Evolutionary conservation across 2,888 invertebrate genomes (phyloP), one percentile per base, ranked within the genome.

Genomic region (Trachelus iudaicus): DNA sequence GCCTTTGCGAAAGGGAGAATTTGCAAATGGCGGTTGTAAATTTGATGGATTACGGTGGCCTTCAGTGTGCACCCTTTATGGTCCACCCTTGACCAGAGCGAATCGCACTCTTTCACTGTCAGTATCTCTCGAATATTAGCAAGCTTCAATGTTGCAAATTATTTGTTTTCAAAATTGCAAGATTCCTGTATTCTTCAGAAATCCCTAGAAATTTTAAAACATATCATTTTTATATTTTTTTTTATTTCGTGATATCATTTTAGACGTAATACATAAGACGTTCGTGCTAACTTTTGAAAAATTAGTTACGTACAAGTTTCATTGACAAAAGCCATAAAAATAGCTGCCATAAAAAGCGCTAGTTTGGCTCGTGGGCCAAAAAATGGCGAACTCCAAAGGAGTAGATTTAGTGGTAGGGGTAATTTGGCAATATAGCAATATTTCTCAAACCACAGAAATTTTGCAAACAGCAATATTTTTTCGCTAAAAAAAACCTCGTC

Each of bases 1-100:
- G 87, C 88, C 89, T 88, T 88, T 89, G 88, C 85, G 80, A 84
- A 85, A 83, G 85, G 83, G 81, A 84, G 79, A 85, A 86, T 89
- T 89, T 88, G 88, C 89, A 87, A 90, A 86, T 82, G 83, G 83
- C 79, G 78, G 87, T 87, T 83, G 86, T 90, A 90, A 91, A 90
- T 79, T 86, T 89, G 87, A 88, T 85, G 85, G 83, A 89, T 87
- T 84, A 83, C 79, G 80, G 78, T 81, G 79, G 80, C 73, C 80
- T 75, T 77, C 82, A 80, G 15, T 82, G 71, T 34, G 71, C 71
- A 81, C 83, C 84, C 81, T 86, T 87, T 86, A 84, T 83, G 82
- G 75, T 56, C 23, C 71, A 68, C 12, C 73, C 15, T 75, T 68
- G 71, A 78, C 76, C 79, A 79, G 75, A 77, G 71, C 77, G 77